Evolutionary conservation across 2,113 vertebrate genomes (phyloP), one percentile per base, ranked within the genome.

Genomic region (Nansenia antarctica): DNA sequence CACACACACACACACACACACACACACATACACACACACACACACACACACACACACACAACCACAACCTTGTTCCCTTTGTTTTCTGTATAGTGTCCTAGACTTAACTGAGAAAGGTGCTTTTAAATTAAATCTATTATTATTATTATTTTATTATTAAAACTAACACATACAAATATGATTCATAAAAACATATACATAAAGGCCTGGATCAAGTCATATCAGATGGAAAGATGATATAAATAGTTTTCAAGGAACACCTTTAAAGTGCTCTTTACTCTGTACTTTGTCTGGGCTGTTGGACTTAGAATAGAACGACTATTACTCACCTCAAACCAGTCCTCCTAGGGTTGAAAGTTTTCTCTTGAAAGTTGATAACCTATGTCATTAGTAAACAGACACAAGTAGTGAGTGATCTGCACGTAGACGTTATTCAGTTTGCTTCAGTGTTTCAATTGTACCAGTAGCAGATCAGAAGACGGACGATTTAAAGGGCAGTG

Each of bases 381-480:
- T 24, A 24, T 37, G 22, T 35, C 34, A 42, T 31, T 37, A 42
- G 27, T 14, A 65, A 27, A 29, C 2, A 7, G 6, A 2, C 27
- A 32, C 34, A 55, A 8, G 32, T 37, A 52, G 32, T 24, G 2
- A 39, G 31, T 26, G 47, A 30, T 31, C n/a, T n/a, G 49, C 20
- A 5, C 26, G 26, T 14, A 9, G 5, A 61, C 53, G 55, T 52
- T 60, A 30, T 66, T 67, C 24, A 29, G 64, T 60, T 39, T 39
- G 59, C 3, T 71, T 29, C 2, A 26, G 30, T 58, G 58, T 31
- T 54, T 3, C 54, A 62, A 15, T 37, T 20, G 74, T 54, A 59
- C 54, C 73, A 70, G 45, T 54, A 59, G 49, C 73, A 70, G 45
- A 20, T 22, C 32, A 29, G 55, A 18, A 34, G 27, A 47, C 29